Percentiles rank a stretch among this genome's conserved stretches.
phyloP scores from a whole-genome alignment of 1,140 invertebrate genomes.

The Drosophila pruinosa region DNA sequence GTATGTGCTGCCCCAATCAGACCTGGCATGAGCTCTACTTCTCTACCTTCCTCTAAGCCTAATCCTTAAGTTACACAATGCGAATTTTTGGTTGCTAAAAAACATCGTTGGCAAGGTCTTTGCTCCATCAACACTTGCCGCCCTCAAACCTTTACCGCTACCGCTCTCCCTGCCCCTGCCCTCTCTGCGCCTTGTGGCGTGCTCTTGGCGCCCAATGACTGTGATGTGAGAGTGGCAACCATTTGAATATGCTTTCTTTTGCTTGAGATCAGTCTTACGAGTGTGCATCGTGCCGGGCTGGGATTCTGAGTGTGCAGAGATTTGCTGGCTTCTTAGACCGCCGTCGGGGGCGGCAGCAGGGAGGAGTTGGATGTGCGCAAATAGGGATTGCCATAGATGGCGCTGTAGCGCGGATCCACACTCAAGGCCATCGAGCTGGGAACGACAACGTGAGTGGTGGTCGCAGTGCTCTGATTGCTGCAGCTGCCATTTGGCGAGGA shows the following conservation, averaged over 20 bases:
- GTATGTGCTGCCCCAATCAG: slow-evolving; percentile 16
- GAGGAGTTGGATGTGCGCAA: slow-evolving; percentile 85
- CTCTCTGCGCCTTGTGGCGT: not conserved
- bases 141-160: no score
- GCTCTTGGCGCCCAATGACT: not conserved
- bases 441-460: slow-evolving; percentile 73
- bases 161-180: not conserved
- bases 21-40: slow-evolving; percentile 18
- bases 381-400: slow-evolving; percentile 94
- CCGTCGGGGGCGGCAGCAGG: slow-evolving; percentile 83
- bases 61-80: slow-evolving; percentile 26
- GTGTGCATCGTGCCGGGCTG: slow-evolving; percentile 9
- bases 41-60: not conserved
- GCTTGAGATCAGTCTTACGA: slow-evolving; percentile 59
- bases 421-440: slow-evolving; percentile 82
- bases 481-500: slow-evolving; percentile 81
- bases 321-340: slow-evolving; percentile 54
- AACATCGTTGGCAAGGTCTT: slow-evolving; percentile 16
- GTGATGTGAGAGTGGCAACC: not conserved
- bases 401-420: slow-evolving; percentile 93
- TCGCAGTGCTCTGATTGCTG: slow-evolving; percentile 75
- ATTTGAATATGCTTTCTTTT: not conserved
- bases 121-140: not conserved
- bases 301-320: not conserved
- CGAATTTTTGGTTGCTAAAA: slow-evolving; percentile 51